These are phyloP conservation scores for Burhinus oedicnemus DNA, from an alignment of 2,113 vertebrate species.

Conservation along the genomic window DNA sequence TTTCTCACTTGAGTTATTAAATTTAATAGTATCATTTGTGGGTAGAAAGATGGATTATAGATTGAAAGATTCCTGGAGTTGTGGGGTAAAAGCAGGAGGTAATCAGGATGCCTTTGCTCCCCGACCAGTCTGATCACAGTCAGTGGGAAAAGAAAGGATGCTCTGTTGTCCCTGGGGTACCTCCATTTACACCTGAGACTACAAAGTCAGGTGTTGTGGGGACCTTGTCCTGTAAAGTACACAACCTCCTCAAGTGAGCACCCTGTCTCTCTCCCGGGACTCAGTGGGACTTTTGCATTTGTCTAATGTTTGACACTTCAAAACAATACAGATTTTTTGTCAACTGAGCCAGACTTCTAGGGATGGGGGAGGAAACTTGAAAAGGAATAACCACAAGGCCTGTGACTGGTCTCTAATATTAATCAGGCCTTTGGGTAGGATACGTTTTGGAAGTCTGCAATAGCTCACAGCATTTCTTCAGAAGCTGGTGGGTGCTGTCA, in stretches of 20 bases:
- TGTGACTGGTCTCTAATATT: background rate
- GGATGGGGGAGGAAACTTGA: background rate
- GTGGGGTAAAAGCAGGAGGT: background rate
- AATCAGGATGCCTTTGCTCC: background rate
- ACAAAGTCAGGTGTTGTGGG: background rate
- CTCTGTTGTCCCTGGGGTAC: background rate
- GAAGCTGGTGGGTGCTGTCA: background rate
- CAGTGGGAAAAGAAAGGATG: background rate
- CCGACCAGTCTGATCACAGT: rapidly evolving
- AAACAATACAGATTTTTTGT: background rate
- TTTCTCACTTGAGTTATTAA: background rate
- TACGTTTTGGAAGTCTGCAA: background rate
- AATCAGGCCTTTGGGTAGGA: too few species aligned
- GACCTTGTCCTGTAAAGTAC: background rate
- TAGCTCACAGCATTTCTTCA: background rate
- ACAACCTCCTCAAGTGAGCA: background rate
- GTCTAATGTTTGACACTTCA: background rate
- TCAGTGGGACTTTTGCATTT: background rate
- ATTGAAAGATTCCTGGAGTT: background rate
- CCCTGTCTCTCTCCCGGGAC: background rate
- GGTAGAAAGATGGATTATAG: background rate
- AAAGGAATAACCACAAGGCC: background rate
- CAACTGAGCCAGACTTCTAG: rapidly evolving
- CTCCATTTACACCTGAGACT: background rate
- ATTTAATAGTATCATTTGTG: background rate